Evolutionary conservation across 1,140 invertebrate species (phyloP), one percentile per base, ranked within the genome.

Genomic region (Zaprionus lachaisei): DNA sequence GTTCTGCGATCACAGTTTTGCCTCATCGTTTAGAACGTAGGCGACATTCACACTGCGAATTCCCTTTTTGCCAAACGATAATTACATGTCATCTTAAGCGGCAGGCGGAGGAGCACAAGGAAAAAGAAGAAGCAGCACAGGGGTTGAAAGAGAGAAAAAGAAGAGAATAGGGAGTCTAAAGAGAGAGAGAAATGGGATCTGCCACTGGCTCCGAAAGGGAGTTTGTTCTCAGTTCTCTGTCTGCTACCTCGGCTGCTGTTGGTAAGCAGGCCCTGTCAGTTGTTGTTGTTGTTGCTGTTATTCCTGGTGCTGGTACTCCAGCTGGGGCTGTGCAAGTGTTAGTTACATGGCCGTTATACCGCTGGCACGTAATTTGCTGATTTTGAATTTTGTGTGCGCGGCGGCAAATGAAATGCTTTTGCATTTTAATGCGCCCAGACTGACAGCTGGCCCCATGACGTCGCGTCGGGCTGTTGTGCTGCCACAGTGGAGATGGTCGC

Each of bases 321-420:
- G 57, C 24, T 72, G 62, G 28, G 22, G 51, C 57, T 72, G 54
- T 64, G 69, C 62, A 67, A 87, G 83, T 87, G 83, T 87, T 87
- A 89, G 83, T 87, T 89, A 89, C 83, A 89, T 89, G 85, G 58
- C 60, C 69, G 68, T 69, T 69, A 80, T 80, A 72, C 74, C 64
- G 60, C 77, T 86, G 79, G 81, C 84, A 87, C 84, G 84, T 87
- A 87, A 87, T 89, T 87, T 87, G 84, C 84, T 87, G 84, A 87
- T 87, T 87, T 87, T 89, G 74, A 87, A 87, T 83, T 87, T 80
- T 89, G 84, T 80, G 80, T 72, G 73, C 77, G 83, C 70, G 83
- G 73, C 80, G 74, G 80, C 83, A 87, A 87, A 87, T 87, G 83
- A 87, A 87, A 87, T 89, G 84, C 84, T 89, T 87, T 80, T 89